phyloP scores from a whole-genome alignment of 2,113 vertebrate species.

The Potamarius usumacintae region DNA sequence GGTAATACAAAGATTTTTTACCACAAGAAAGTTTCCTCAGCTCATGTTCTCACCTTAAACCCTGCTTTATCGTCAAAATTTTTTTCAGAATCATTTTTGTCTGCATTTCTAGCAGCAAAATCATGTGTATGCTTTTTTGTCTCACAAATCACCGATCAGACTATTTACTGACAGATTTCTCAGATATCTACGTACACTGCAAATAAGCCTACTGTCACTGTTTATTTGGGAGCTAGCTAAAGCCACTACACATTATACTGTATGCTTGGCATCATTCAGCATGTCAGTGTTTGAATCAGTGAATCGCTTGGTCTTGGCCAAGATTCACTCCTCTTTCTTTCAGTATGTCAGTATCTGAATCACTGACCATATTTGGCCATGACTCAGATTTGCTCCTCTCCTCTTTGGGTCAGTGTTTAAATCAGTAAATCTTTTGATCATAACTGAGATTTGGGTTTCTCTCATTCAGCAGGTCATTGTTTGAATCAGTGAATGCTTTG shows the following conservation, averaged over 20 bases:
- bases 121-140: background rate
- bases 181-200: background rate
- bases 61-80: background rate
- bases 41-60: background rate
- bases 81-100: background rate
- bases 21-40: background rate
- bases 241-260: background rate
- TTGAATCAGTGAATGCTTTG: background rate
- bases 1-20: conserved; percentile 61
- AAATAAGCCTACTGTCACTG: background rate
- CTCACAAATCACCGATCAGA: background rate
- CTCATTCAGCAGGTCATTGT: background rate
- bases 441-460: background rate
- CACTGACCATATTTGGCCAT: background rate
- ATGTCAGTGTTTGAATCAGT: background rate
- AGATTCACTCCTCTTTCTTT: background rate
- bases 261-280: background rate
- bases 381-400: background rate
- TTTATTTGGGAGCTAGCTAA: background rate
- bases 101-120: background rate
- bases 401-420: background rate
- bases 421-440: background rate
- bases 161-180: background rate
- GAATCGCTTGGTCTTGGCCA: background rate
- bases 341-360: background rate